These are phyloP conservation scores for Polydrusus tereticollis DNA, from an alignment of 2,888 invertebrate genomes.

Conservation along the genomic window DNA sequence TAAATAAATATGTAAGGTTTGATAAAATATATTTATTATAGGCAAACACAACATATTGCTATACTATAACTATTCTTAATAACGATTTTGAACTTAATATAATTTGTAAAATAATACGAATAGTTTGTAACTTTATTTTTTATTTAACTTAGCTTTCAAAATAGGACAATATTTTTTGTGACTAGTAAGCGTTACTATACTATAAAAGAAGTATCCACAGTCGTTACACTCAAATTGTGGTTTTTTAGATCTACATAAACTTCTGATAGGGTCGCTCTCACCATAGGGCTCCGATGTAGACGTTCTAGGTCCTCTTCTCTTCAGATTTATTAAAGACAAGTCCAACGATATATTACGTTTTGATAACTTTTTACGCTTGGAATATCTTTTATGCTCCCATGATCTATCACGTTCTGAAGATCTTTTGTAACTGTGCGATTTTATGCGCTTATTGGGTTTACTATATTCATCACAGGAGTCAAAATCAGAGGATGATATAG, in stretches of 20 bases:
- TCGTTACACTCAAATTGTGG: neutral
- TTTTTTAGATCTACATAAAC: neutral
- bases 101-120: too few species aligned
- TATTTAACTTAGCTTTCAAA: neutral
- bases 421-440: neutral
- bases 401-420: neutral
- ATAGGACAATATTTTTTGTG: neutral
- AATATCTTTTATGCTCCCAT: neutral
- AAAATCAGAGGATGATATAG: neutral
- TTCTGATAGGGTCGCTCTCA: neutral
- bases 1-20: neutral
- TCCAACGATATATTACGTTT: too few species aligned
- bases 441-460: neutral
- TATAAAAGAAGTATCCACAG: neutral
- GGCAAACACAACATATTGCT: too few species aligned
- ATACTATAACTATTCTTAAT: too few species aligned
- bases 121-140: neutral
- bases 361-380: neutral
- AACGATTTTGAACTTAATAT: too few species aligned
- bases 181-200: neutral
- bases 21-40: too few species aligned
- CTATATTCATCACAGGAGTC: neutral
- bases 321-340: neutral
- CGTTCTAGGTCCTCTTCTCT: neutral
- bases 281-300: neutral